Base-by-base conservation (phyloP, 1,140 invertebrate genomes). In the Dysdera silvatica region DNA sequence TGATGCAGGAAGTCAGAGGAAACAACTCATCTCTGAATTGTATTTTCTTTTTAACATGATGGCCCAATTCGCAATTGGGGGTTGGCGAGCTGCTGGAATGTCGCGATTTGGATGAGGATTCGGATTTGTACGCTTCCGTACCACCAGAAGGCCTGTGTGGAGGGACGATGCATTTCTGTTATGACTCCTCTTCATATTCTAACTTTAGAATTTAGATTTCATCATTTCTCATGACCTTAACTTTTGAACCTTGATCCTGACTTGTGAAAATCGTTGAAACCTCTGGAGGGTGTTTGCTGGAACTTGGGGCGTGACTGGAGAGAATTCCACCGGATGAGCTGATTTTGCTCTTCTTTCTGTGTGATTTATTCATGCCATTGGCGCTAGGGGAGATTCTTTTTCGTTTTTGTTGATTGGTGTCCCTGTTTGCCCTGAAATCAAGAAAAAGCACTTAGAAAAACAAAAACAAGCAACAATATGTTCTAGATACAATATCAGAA, bases 241-340 rank as follows among this genome's bases (percentile, higher is more conserved):
- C n/a, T n/a, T n/a, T 65, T 56, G 0, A 66, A 69, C n/a, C 67
- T 58, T 4, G 68, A 71, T 4, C 68, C 55, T 16, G 68, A 66
- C 6, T 61, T 32, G 35, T 52, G 58, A 20, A 54, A 41, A 5
- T 61, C 53, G 35, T 67, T 67, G 24, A 63, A 67, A 8, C 66
- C 54, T 29, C 66, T 47, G 7, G 66, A 61, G 14, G 66, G 66
- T 16, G 66, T 67, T 31, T 63, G 62, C 2, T 24, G n/a, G 4
- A n/a, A 18, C 47, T 56, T 10, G 68, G 64, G 31, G 58, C 66
- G 32, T 65, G 70, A 41, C 71, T 69, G 26, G 60, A 52, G 4
- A 20, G 23, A 55, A 59, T 52, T 29, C 58, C 58, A 23, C 61
- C 61, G 0, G 62, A 66, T 28, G 53, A 52, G 14, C 40, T 48